Evolutionary conservation across 2,113 vertebrate genomes (phyloP).

Genomic region (Nematolebias whitei): DNA sequence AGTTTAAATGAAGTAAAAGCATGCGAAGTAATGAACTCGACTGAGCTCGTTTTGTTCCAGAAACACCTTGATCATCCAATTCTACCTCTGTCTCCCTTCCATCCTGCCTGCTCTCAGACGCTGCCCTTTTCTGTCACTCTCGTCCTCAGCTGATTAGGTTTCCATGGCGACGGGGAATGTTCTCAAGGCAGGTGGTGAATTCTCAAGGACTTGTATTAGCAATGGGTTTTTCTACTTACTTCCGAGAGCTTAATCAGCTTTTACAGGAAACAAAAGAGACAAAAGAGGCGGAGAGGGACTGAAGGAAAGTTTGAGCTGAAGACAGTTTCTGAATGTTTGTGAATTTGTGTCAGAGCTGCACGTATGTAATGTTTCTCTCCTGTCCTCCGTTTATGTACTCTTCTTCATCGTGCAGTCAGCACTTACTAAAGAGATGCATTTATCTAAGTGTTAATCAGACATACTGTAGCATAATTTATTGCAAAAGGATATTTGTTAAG

Average conservation of each 20-base stretch:
- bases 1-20: constrained; percentile 22
- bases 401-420: constrained; percentile 2
- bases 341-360: neutral
- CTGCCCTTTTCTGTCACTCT: constrained; percentile 10
- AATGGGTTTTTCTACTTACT: constrained; percentile 52
- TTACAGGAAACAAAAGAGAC: constrained; percentile 36
- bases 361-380: neutral
- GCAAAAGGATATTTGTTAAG: too few relatives aligned
- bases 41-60: neutral
- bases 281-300: constrained; percentile 12
- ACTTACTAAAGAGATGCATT: neutral
- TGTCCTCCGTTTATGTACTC: constrained; percentile 1
- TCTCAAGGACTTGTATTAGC: constrained; percentile 48
- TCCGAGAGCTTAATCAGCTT: constrained; percentile 54
- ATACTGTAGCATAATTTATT: too few relatives aligned
- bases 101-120: constrained; percentile 9
- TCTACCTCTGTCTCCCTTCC: neutral
- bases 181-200: constrained; percentile 49
- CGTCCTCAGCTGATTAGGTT: constrained; percentile 54
- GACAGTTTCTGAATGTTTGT: neutral
- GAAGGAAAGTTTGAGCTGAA: constrained; percentile 7
- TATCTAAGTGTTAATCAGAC: too few relatives aligned
- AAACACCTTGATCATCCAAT: constrained; percentile 8
- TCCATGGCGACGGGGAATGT: constrained; percentile 56
- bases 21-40: constrained; percentile 7